These are phyloP conservation scores for Luidia sarsii DNA, from an alignment of 53 echinoderm and acorn worm species.

Conservation along the genomic window DNA sequence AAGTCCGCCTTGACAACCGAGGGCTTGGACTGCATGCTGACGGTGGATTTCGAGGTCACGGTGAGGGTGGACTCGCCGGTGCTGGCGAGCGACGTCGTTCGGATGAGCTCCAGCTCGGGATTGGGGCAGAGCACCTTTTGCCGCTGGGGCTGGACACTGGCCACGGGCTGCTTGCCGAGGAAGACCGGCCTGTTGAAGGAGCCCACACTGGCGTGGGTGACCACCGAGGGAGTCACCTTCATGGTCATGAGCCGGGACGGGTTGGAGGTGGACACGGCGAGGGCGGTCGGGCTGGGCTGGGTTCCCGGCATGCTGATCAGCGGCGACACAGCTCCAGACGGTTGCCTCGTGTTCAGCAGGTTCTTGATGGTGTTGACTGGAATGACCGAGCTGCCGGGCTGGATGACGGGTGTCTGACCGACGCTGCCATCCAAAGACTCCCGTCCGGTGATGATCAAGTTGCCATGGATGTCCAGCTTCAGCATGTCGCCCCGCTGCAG, in stretches of 20 bases:
- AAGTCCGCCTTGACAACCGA: neutral
- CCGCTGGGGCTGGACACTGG: slow-evolving; percentile 43
- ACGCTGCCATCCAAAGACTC: slow-evolving; percentile 34
- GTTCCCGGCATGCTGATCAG: neutral
- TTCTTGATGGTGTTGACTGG: slow-evolving; percentile 43
- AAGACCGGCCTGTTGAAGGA: slow-evolving; percentile 38
- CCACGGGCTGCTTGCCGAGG: slow-evolving; percentile 45
- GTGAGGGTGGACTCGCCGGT: neutral
- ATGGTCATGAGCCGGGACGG: neutral
- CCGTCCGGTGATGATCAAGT: slow-evolving; percentile 81
- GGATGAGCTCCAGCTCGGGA: slow-evolving; percentile 40
- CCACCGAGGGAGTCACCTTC: neutral
- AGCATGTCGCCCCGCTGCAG: slow-evolving; percentile 90
- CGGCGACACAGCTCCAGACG: neutral
- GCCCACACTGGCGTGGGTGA: neutral
- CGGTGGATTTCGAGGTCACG: neutral
- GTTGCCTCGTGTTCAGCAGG: slow-evolving; percentile 22
- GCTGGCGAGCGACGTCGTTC: neutral
- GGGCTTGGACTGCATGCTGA: too few relatives aligned
- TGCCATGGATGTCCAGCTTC: slow-evolving; percentile 81
- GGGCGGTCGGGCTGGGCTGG: neutral
- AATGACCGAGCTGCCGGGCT: slow-evolving; percentile 47
- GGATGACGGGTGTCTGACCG: slow-evolving; percentile 29
- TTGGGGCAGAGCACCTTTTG: slow-evolving; percentile 29
- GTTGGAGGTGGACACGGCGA: neutral